phyloP scores from a whole-genome alignment of 2,888 invertebrate species.

The Aleiodes leptofemur region DNA sequence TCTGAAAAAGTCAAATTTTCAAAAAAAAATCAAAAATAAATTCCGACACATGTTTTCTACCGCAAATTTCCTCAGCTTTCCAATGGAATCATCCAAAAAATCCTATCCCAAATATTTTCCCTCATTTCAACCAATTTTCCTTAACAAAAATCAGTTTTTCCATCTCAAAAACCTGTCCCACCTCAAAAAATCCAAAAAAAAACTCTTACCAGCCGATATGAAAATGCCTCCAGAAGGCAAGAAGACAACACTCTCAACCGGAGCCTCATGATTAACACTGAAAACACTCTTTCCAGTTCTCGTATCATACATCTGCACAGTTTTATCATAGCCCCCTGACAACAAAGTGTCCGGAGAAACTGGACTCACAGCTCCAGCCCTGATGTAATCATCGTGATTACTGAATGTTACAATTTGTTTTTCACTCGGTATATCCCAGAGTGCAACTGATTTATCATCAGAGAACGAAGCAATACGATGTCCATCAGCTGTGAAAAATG shows the following conservation, averaged over 20 bases:
- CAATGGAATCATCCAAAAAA: too few species aligned
- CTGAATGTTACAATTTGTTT: constrained; percentile 81
- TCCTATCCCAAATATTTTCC: too few species aligned
- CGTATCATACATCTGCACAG: constrained; percentile 91
- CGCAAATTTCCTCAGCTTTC: too few species aligned
- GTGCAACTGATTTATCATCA: constrained; percentile 89
- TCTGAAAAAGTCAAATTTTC: too few species aligned
- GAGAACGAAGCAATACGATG: constrained; percentile 90
- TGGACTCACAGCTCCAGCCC: constrained; percentile 89
- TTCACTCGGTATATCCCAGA: constrained; percentile 96
- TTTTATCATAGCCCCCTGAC: constrained; percentile 93
- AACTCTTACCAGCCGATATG: constrained; percentile 84
- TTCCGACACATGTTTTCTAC: too few species aligned
- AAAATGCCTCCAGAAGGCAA: constrained; percentile 93
- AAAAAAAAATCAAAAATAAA: too few species aligned
- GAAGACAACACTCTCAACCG: constrained; percentile 92
- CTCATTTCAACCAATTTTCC: too few species aligned
- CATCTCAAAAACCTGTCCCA: too few species aligned
- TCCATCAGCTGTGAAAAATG: constrained; percentile 87
- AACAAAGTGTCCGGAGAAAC: constrained; percentile 85
- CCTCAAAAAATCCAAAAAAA: not conserved
- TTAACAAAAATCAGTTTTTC: too few species aligned
- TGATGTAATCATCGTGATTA: constrained; percentile 87
- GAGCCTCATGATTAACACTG: constrained; percentile 90
- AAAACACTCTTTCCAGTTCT: constrained; percentile 83